Evolutionary conservation across 2,888 invertebrate species (phyloP), one percentile per base, ranked within the genome.

Genomic region (Micropterix aruncella): DNA sequence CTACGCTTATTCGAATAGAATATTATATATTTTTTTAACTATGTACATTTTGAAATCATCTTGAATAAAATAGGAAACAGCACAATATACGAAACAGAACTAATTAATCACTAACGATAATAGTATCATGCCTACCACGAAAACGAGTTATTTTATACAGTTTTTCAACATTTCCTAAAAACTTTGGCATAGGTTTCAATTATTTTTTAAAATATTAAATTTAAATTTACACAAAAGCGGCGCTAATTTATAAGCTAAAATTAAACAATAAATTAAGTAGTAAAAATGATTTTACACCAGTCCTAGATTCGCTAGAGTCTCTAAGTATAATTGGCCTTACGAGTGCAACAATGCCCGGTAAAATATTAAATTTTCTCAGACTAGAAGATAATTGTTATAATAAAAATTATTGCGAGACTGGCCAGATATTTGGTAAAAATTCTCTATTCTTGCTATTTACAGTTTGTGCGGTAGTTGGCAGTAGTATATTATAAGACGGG

Each of bases 151-250:
- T 27, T 27, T 27, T 7, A 27, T 27, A 7, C 12, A 7, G 12
- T 7, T 27, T 27, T 27, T 65, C 68, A 70, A 69, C 66, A 62
- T 67, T 42, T 67, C 66, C 68, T 70, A 70, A 27, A 27, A 27
- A 67, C 70, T 70, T 70, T 70, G 70, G 70, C 70, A 70, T 70
- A 68, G 62, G 67, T 67, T 70, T 68, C 38, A 38, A 15, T 27
- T 27, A 27, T 27, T 61, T 65, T 41, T 62, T 60, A 62, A 46
- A 62, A 61, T 61, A 62, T 57, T 62, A n/a, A n/a, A n/a, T n/a
- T n/a, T n/a, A n/a, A n/a, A n/a, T n/a, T n/a, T n/a, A n/a, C n/a
- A n/a, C n/a, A n/a, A n/a, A n/a, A n/a, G n/a, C n/a, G n/a, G n/a
- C n/a, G n/a, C n/a, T n/a, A n/a, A n/a, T n/a, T n/a, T n/a, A n/a